Conservation (phyloP, 2,888 invertebrate species). For the Fabriciana adippe region DNA sequence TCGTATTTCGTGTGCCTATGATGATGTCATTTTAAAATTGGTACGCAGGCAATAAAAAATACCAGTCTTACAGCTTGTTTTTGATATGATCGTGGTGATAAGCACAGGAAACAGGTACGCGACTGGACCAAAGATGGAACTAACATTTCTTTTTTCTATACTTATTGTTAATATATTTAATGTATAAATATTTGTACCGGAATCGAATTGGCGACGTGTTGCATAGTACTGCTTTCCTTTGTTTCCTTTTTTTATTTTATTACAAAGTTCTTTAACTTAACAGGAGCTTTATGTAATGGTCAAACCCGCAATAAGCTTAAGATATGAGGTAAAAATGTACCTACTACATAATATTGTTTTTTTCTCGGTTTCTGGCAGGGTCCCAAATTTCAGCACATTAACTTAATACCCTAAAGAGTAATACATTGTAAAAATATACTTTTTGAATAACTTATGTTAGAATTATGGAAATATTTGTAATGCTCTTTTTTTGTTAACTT, state of each 20-base stretch:
- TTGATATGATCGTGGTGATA: too few relatives aligned
- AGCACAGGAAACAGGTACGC: too few relatives aligned
- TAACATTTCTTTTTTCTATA: too few relatives aligned
- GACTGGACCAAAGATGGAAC: too few relatives aligned
- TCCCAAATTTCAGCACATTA: constrained; percentile 47
- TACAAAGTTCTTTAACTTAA: not conserved
- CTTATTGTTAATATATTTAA: too few relatives aligned
- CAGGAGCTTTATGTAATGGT: constrained; percentile 3
- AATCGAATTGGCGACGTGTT: too few relatives aligned
- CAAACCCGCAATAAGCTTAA: constrained; percentile 41
- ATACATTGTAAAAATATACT: constrained; percentile 18
- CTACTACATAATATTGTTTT: constrained; percentile 42
- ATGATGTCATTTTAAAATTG: too few relatives aligned
- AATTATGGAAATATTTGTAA: not conserved
- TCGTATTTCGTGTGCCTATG: too few relatives aligned
- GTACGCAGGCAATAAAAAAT: too few relatives aligned
- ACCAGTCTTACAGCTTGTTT: too few relatives aligned
- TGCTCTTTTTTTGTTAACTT: not conserved
- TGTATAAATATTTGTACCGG: too few relatives aligned
- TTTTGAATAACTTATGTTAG: constrained; percentile 10
- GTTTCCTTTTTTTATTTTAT: constrained; percentile 15
- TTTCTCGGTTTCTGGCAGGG: constrained; percentile 48
- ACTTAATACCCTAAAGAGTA: constrained; percentile 33
- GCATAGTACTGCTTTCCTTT: too few relatives aligned
- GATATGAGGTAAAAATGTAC: constrained; percentile 43